phyloP scores from a whole-genome alignment of 2,797 vertebrate genomes.

The Hypotaenidia okinawae region DNA sequence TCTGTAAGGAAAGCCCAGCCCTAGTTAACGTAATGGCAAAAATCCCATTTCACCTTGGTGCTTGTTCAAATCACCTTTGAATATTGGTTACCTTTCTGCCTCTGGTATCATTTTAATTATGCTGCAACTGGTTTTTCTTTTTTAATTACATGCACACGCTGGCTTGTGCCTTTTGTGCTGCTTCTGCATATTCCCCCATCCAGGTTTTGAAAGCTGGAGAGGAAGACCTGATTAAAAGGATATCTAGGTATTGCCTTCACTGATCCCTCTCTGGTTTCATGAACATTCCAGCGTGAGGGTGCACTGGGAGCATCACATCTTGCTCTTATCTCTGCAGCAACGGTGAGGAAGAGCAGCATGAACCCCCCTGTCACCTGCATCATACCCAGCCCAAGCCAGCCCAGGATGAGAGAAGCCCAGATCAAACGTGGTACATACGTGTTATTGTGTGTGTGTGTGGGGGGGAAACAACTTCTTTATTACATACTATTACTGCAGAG shows the following conservation, averaged over 20 bases:
- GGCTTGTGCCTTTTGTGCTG: background rate
- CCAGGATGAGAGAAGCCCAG: background rate
- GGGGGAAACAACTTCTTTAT: background rate
- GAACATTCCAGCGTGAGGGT: background rate
- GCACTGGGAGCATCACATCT: background rate
- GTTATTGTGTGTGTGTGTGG: accelerated
- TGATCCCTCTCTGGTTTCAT: background rate
- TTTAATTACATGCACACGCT: background rate
- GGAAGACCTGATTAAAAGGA: background rate
- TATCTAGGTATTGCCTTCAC: background rate
- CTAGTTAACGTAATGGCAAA: background rate
- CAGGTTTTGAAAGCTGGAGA: background rate
- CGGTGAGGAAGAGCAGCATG: background rate
- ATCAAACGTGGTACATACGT: accelerated
- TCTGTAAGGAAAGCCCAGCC: background rate
- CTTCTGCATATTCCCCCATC: background rate
- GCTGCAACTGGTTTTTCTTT: background rate
- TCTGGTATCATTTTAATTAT: conserved; percentile 7
- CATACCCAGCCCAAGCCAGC: background rate
- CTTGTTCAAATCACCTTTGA: background rate
- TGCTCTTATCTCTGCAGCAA: background rate
- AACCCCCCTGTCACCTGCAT: accelerated
- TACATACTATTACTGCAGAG: background rate
- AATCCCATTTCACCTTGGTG: background rate
- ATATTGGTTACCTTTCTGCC: background rate